These are phyloP conservation scores for Drosophila parabipectinata DNA, from an alignment of 1,140 invertebrate species.

Conservation along the genomic window DNA sequence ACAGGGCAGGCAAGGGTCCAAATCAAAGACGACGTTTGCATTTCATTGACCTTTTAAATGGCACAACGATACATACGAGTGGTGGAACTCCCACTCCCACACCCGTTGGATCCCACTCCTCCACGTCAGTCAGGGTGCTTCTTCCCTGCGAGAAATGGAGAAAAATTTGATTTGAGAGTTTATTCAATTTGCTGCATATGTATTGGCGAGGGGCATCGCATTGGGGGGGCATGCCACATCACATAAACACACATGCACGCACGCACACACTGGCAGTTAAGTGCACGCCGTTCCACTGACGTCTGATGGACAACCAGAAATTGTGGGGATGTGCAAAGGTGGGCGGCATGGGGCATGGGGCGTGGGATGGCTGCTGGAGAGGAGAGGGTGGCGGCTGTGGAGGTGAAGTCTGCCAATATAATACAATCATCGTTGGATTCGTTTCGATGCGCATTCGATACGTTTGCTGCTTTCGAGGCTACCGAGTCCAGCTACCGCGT, in stretches of 20 bases:
- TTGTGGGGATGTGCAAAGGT: constrained; percentile 20
- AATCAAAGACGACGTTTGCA: constrained; percentile 58
- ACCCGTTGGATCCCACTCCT: not conserved
- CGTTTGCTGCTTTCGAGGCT: constrained; percentile 62
- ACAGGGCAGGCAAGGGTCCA: constrained; percentile 36
- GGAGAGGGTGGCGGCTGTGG: not conserved
- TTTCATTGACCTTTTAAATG: constrained; percentile 81
- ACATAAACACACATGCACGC: constrained; percentile 8
- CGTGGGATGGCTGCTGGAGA: not conserved
- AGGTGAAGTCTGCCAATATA: constrained; percentile 62
- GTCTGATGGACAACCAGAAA: constrained; percentile 45
- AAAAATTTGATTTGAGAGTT: constrained; percentile 81
- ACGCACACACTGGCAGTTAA: constrained; percentile 43
- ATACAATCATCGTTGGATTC: constrained; percentile 76
- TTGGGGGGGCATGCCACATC: constrained; percentile 16
- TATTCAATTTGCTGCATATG: constrained; percentile 76
- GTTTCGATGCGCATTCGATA: constrained; percentile 79
- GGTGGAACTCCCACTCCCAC: constrained; percentile 18
- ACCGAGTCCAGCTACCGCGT: constrained; percentile 49
- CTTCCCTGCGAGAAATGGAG: constrained; percentile 60
- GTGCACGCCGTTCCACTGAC: constrained; percentile 61
- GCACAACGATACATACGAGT: constrained; percentile 48
- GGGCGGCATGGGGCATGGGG: constrained; percentile 10
- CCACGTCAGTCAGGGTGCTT: constrained; percentile 58
- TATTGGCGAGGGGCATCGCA: constrained; percentile 5